Conservation (phyloP, 1,140 invertebrate genomes). For the Orchestia grillus region DNA sequence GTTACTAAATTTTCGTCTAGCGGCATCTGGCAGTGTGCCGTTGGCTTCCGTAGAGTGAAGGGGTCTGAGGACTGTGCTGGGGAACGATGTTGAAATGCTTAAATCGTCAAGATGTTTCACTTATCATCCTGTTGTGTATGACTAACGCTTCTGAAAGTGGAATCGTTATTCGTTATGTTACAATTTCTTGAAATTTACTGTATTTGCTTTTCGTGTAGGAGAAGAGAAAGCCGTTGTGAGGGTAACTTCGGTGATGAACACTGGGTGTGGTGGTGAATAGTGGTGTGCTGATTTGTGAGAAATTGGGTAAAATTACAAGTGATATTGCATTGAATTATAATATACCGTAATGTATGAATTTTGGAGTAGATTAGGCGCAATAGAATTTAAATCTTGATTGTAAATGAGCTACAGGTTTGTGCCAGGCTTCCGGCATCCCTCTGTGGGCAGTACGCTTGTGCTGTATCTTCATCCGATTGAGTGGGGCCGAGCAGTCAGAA, state of each 20-base stretch:
- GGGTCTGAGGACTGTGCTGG: background rate
- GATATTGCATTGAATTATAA: background rate
- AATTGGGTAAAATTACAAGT: background rate
- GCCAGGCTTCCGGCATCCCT: background rate
- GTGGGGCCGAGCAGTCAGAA: background rate
- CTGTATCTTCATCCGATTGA: background rate
- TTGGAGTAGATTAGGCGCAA: background rate
- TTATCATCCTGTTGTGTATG: background rate
- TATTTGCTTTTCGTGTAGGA: background rate
- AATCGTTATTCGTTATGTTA: background rate
- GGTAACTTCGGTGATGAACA: slow-evolving; percentile 19
- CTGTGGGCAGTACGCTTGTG: background rate
- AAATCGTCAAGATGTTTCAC: background rate
- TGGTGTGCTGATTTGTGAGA: background rate
- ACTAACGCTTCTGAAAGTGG: background rate
- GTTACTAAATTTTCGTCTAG: slow-evolving; percentile 1
- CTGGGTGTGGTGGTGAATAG: slow-evolving; percentile 27
- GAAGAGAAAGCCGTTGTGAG: slow-evolving; percentile 38
- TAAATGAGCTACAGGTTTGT: background rate
- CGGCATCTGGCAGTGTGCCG: background rate
- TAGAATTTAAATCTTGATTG: background rate
- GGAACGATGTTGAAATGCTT: background rate
- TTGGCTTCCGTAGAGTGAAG: background rate
- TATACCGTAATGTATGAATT: background rate
- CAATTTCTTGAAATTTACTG: background rate